A percentile compares a stretch with the other conserved stretches of the same genome.
Conservation (phyloP, 2,888 invertebrate species). For the Proisotoma minuta region DNA sequence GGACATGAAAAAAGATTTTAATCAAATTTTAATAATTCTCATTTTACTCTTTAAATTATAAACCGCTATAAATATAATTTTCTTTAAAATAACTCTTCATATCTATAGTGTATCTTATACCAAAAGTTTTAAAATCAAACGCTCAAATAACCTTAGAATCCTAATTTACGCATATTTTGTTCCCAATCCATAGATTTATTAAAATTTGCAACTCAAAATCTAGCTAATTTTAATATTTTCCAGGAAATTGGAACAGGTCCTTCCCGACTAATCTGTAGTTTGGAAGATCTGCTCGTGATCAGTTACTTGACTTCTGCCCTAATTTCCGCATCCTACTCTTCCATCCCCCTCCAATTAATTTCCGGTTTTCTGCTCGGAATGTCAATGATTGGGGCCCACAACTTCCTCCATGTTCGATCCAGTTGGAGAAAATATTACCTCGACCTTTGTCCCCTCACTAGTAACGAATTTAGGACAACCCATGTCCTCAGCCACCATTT, state of each 20-base stretch:
- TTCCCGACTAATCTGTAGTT: slow-evolving; percentile 20
- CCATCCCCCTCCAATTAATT: slow-evolving; percentile 51
- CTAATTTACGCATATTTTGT: no score
- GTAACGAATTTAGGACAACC: slow-evolving; percentile 68
- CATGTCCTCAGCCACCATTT: slow-evolving; percentile 74
- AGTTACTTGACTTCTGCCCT: slow-evolving; percentile 25
- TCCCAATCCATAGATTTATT: no score
- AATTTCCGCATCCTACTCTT: slow-evolving; percentile 49
- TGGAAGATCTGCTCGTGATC: slow-evolving; percentile 42
- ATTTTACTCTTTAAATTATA: no score
- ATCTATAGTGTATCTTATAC: no score
- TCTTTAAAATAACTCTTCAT: no score
- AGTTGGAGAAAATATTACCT: slow-evolving; percentile 75
- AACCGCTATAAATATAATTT: no score
- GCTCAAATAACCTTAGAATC: no score
- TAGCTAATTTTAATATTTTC: no score
- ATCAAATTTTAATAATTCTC: no score
- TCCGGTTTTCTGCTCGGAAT: slow-evolving; percentile 60
- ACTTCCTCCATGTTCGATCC: slow-evolving; percentile 70
- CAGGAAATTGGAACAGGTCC: slow-evolving; percentile 43
- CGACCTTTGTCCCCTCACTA: slow-evolving; percentile 64
- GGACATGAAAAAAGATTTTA: no score
- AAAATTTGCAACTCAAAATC: no score
- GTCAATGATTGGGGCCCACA: slow-evolving; percentile 64
- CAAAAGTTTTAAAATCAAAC: no score